These are phyloP conservation scores for Nixonia krombeini DNA, from an alignment of 1,140 invertebrate genomes.

Conservation along the genomic window DNA sequence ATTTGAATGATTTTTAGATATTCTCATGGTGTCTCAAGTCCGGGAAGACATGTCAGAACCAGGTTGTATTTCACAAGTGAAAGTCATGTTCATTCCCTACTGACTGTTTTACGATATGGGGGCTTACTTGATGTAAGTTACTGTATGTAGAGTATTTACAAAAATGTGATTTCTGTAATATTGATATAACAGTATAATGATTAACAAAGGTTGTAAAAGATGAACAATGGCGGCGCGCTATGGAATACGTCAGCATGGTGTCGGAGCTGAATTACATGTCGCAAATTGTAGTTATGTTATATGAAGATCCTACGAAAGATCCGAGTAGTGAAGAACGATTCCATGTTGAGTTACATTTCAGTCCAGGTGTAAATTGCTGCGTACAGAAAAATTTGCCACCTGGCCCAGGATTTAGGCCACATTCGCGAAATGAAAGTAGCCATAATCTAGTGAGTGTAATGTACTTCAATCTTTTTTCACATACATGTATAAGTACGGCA, in stretches of 20 bases:
- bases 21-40: slow-evolving; percentile 97
- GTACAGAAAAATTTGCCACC: slow-evolving; percentile 94
- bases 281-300: slow-evolving; percentile 99
- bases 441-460: slow-evolving; percentile 67
- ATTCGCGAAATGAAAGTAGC: slow-evolving; percentile 84
- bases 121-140: slow-evolving; percentile 87
- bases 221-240: slow-evolving; percentile 97
- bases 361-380: slow-evolving; percentile 96
- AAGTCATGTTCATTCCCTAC: slow-evolving; percentile 97
- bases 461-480: no score
- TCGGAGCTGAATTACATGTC: slow-evolving; percentile 99
- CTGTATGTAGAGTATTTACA: no score
- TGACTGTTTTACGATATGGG: slow-evolving; percentile 96
- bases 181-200: no score
- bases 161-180: no score
- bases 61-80: slow-evolving; percentile 99
- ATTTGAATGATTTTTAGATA: slow-evolving; percentile 77
- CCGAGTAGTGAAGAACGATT: slow-evolving; percentile 91
- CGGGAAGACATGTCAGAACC: slow-evolving; percentile 96
- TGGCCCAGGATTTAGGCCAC: slow-evolving; percentile 93
- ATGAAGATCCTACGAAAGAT: slow-evolving; percentile 98
- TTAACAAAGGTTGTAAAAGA: slow-evolving; percentile 90
- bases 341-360: slow-evolving; percentile 98
- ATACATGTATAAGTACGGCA: no score
- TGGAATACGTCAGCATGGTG: slow-evolving; percentile 98